Conservation (phyloP, 2,797 vertebrate genomes). For the Phyllotis vaccarum region DNA sequence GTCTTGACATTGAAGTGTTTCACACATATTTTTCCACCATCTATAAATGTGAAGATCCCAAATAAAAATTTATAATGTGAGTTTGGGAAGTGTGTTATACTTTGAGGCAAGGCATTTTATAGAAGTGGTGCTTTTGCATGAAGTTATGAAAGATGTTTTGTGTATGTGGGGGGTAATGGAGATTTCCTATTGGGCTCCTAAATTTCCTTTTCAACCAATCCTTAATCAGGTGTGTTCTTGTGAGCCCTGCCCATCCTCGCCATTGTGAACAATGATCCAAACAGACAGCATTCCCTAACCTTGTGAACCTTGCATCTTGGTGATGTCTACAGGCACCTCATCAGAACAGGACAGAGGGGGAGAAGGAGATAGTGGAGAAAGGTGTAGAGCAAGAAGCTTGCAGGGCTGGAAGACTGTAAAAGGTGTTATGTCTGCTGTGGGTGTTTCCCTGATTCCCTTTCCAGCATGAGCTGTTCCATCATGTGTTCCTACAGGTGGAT, state of each 20-base stretch:
- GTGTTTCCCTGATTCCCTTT: neutral
- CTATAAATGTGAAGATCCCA: constrained; percentile 11
- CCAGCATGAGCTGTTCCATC: rapidly evolving
- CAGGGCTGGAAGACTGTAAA: neutral
- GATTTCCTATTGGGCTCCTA: neutral
- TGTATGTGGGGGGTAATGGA: neutral
- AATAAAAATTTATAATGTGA: constrained; percentile 17
- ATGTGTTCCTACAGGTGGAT: too few species aligned
- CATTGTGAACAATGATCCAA: neutral
- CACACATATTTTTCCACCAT: neutral
- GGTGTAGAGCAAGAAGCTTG: neutral
- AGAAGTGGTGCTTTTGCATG: constrained; percentile 13
- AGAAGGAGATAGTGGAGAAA: neutral
- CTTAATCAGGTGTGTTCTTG: neutral
- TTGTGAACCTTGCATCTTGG: neutral
- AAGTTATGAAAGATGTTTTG: neutral
- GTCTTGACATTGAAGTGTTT: constrained; percentile 35
- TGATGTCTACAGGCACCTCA: neutral
- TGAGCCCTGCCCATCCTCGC: neutral
- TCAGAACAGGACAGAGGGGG: neutral
- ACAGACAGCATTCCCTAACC: neutral
- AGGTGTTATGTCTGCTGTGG: rapidly evolving
- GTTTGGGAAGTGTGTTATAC: neutral
- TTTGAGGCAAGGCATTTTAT: neutral
- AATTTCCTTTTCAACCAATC: neutral